These are phyloP conservation scores for Microctonus hyperodae DNA, from an alignment of 2,888 invertebrate species.

Conservation along the genomic window DNA sequence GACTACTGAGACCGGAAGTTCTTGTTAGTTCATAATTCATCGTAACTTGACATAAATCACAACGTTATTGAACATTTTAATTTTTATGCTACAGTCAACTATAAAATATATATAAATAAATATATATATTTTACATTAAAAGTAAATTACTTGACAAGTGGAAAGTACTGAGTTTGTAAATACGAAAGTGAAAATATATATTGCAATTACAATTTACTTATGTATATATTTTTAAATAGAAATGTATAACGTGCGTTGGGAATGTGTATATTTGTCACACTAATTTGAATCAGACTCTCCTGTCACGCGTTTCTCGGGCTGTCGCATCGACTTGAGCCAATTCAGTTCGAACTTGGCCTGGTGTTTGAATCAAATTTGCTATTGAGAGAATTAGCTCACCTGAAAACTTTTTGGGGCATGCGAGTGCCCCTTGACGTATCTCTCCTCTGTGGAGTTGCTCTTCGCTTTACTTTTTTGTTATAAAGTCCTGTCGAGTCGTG, in stretches of 20 bases:
- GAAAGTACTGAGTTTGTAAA: background rate
- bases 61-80: background rate
- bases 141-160: background rate
- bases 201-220: background rate
- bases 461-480: slow-evolving; percentile 18
- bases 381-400: slow-evolving; percentile 1
- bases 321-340: slow-evolving; percentile 13
- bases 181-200: background rate
- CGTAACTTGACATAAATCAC: background rate
- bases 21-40: background rate
- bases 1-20: background rate
- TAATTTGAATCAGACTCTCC: slow-evolving; percentile 3
- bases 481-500: slow-evolving; percentile 20
- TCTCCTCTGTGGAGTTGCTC: background rate
- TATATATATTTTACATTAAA: background rate
- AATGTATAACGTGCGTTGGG: no score
- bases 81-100: no score
- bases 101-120: no score
- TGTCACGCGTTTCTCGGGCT: slow-evolving; percentile 13
- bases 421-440: background rate
- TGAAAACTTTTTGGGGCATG: slow-evolving; percentile 10
- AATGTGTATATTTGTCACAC: background rate
- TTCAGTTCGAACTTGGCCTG: slow-evolving; percentile 17
- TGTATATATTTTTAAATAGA: background rate
- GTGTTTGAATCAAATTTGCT: slow-evolving; percentile 26